Evolutionary conservation across 2,797 vertebrate genomes (phyloP), one percentile per base, ranked within the genome.

Genomic region (Hippoglossus hippoglossus): DNA sequence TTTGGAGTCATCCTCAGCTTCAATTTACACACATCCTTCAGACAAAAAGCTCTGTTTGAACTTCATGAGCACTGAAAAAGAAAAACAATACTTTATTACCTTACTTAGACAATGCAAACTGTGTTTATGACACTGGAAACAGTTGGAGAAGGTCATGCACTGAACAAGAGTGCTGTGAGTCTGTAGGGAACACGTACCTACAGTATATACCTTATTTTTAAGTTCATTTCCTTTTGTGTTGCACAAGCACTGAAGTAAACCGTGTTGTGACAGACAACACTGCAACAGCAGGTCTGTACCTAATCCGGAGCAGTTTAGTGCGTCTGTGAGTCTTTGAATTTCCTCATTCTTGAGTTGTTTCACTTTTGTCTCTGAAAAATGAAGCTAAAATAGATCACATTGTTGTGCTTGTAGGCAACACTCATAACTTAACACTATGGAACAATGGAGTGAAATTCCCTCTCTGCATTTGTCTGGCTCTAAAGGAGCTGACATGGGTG

Each of bases 271-370:
- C 41, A 60, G 39, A 18, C 21, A 51, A 1, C 36, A 53, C 2
- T 25, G 34, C 15, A 69, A 11, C 18, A 10, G 11, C 58, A 82
- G 5, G 8, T 1, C 0, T 18, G 5, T 21, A 46, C 3, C 3
- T 41, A 50, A 12, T 34, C 58, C 2, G 1, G 18, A 12, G 58
- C 4, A 22, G 6, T 39, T 22, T 3, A 21, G 25, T 54, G 21
- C 6, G 24, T 34, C 12, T 3, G 16, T 1, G 6, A 26, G 31
- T 46, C 5, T 66, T 74, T 5, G 47, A 67, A 68, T 74, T 86
- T 90, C 83, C 83, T 82, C 75, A 71, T 86, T 82, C 53, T 8
- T 50, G n/a, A 2, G 0, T 41, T 55, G 7, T 60, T 53, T 66
- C 12, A 7, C 3, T 39, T 51, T 55, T 34, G 21, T 44, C 6